These are phyloP conservation scores for Drosophila ercepeae DNA, from an alignment of 1,140 invertebrate genomes.

Conservation along the genomic window DNA sequence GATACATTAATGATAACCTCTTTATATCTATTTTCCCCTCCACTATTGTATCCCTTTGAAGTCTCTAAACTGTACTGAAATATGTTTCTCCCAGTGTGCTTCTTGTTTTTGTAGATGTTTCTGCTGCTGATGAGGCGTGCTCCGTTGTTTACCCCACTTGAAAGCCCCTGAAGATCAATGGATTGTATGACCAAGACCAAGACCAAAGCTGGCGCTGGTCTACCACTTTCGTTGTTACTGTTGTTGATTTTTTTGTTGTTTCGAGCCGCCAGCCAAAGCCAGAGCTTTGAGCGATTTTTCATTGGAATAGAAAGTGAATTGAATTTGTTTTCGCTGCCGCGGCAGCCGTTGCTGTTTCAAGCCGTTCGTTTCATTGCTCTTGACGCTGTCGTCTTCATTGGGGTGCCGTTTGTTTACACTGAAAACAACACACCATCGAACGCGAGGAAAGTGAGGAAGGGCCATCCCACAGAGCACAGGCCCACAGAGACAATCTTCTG, in stretches of 20 bases:
- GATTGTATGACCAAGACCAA: conserved; percentile 61
- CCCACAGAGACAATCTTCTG: conserved; percentile 30
- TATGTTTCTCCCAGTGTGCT: background rate
- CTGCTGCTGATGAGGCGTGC: conserved; percentile 71
- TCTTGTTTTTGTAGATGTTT: conserved; percentile 41
- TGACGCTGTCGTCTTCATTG: conserved; percentile 61
- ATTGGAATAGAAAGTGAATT: conserved; percentile 83
- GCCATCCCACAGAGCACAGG: conserved; percentile 14
- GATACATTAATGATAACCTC: too few species aligned
- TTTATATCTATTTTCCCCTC: too few species aligned
- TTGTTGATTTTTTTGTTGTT: conserved; percentile 51
- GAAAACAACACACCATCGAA: conserved; percentile 49
- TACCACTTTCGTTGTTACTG: conserved; percentile 82
- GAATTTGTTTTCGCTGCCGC: conserved; percentile 70
- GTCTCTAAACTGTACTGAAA: too few species aligned
- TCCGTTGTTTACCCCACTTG: conserved; percentile 67
- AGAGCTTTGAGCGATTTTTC: conserved; percentile 81
- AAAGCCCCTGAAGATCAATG: conserved; percentile 73
- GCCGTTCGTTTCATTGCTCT: conserved; percentile 60
- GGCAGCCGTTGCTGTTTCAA: too few species aligned
- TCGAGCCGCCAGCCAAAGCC: too few species aligned
- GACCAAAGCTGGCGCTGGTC: conserved; percentile 59
- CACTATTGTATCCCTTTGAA: too few species aligned
- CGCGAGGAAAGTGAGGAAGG: conserved; percentile 19
- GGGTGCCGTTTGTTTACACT: conserved; percentile 55